phyloP scores from a whole-genome alignment of 2,797 vertebrate genomes.

The Siniperca undulata region DNA sequence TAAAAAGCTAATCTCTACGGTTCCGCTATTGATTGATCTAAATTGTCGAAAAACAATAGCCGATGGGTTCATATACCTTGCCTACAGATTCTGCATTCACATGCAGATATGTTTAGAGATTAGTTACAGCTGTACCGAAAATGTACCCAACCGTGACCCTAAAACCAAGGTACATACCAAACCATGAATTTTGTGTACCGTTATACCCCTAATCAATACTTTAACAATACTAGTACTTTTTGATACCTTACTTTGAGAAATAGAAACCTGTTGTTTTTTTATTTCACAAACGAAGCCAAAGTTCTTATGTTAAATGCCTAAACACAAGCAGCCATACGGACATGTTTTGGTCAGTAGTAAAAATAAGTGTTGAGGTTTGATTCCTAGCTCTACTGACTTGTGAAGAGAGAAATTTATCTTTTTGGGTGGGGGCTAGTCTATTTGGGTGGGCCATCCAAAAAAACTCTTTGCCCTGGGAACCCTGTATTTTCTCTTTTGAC shows the following conservation, averaged over 20 bases:
- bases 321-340: background rate
- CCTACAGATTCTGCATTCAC: too few relatives aligned
- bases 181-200: too few relatives aligned
- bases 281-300: slow-evolving; percentile 3
- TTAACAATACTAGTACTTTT: background rate
- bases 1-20: too few relatives aligned
- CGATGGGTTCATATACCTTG: too few relatives aligned
- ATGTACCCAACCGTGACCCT: too few relatives aligned
- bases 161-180: too few relatives aligned
- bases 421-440: slow-evolving; percentile 4
- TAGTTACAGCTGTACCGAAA: too few relatives aligned
- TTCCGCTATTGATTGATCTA: too few relatives aligned
- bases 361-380: background rate
- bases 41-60: too few relatives aligned
- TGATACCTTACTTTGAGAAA: background rate
- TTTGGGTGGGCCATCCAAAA: slow-evolving; percentile 40
- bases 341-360: background rate
- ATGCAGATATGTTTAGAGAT: too few relatives aligned
- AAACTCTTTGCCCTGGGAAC: slow-evolving; percentile 7
- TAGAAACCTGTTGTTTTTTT: background rate
- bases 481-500: slow-evolving; percentile 22
- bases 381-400: background rate
- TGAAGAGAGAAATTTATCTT: background rate
- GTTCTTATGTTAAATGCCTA: background rate
- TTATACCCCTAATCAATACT: too few relatives aligned